Evolutionary conservation across 2,113 vertebrate species (phyloP), one percentile per base, ranked within the genome.

Genomic region (Zootoca vivipara): DNA sequence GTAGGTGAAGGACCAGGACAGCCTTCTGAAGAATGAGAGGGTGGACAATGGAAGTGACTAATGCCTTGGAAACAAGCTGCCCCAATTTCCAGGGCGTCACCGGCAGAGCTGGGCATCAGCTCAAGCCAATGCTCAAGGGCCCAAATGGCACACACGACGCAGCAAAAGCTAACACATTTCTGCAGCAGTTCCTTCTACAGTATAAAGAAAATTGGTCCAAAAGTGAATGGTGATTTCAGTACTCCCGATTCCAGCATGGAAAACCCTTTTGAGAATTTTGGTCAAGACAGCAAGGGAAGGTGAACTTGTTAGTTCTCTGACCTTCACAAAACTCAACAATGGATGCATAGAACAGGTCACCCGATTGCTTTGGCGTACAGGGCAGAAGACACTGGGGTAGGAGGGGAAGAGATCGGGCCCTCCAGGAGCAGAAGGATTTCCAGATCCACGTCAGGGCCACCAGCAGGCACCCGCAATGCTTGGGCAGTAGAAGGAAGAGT

Each of bases 151-250:
- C n/a, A 28, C 4, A 24, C 16, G n/a, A 46, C 16, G 8, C 7
- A 42, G 10, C 15, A 74, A 82, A 83, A 87, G 46, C n/a, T 6
- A 35, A 70, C n/a, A 22, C 70, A 81, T 78, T 80, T 78, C 30
- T 40, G 73, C 80, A 10, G 90, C 64, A 15, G 82, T 90, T 89
- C 85, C 87, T 86, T 94, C 91, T 84, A n/a, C n/a, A n/a, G n/a
- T n/a, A 91, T 10, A 0, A 82, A 89, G 90, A 90, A 89, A 89
- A 94, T 1, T 3, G 52, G 30, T 40, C 35, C 16, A 2, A 10
- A 26, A 22, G 24, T 5, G 67, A 10, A 26, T 46, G 7, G 3
- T 52, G 26, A 9, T 42, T 75, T n/a, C n/a, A 62, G 20, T 40
- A 67, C 42, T 7, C 46, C 12, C 24, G 16, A 67, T 28, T 42